Base-by-base conservation (phyloP, 2,113 vertebrate genomes). In the Erinaceus europaeus region DNA sequence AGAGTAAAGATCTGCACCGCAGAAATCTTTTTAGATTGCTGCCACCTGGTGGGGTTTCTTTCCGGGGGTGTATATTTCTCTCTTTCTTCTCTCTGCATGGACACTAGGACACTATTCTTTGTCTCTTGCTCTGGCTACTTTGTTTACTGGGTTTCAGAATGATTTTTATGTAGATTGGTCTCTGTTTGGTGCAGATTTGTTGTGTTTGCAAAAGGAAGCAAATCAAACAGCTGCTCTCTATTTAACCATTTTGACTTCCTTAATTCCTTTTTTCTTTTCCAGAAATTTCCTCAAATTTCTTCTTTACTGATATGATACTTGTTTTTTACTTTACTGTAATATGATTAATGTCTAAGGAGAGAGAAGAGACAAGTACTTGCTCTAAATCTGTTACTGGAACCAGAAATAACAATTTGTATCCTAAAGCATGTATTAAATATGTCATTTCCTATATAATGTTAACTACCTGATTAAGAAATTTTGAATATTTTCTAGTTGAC, bases 351-450 rank as follows among this genome's bases (percentile, higher is more conserved):
- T 68, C 8, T 68, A 73, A 38, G 21, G 36, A 77, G 42, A 57
- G 14, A 78, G 15, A 69, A 11, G 23, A 77, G 40, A 57, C 23
- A 67, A 52, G 10, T 3, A 55, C 23, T 59, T 76, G 21, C 57
- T 90, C 52, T 82, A 64, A 92, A 85, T 73, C 78, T 76, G 18
- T 14, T 84, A 27, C 23, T 65, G 87, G 34, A 91, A 32, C 44
- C n/a, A 84, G 52, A 76, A 81, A 34, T 59, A 29, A 17, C 21
- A 48, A 61, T 87, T 68, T 64, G 20, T 61, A 67, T 53, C 10
- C 85, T 85, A 27, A 88, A 82, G 73, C 59, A 27, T 36, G 14
- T 69, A 72, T 52, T 40, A 71, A 38, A 67, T 75, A 4, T 23
- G 38, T 52, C 21, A 36, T 72, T 40, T 82, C 77, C n/a, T 57